These are phyloP conservation scores for Eristalinus aeneus DNA, from an alignment of 2,888 invertebrate genomes.

Conservation along the genomic window DNA sequence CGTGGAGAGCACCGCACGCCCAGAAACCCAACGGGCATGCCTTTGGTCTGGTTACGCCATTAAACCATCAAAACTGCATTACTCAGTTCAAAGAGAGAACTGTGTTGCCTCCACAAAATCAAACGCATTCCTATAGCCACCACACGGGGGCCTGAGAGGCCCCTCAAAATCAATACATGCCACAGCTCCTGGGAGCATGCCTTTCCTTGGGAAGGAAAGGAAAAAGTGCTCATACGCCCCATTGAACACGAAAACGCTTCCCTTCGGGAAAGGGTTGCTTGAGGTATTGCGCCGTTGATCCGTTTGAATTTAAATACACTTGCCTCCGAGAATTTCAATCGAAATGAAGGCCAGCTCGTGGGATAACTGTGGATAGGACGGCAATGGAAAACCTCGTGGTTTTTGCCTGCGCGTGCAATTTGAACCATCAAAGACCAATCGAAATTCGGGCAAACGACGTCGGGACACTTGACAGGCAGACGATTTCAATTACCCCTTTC, in stretches of 20 bases:
- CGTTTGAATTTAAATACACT: conserved; percentile 7
- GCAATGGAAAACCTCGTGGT: background rate
- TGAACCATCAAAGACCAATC: conserved; percentile 26
- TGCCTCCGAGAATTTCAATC: background rate
- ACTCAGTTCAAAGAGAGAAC: background rate
- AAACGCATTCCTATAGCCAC: background rate
- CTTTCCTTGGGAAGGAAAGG: background rate
- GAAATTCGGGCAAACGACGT: conserved; percentile 4
- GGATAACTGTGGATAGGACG: background rate
- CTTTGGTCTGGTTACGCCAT: background rate
- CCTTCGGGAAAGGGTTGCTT: background rate
- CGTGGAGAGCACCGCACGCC: no score
- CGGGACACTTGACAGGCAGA: conserved; percentile 26
- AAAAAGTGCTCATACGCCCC: conserved; percentile 34
- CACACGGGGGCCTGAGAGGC: background rate
- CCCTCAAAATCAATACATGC: background rate
- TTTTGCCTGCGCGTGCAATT: conserved; percentile 1
- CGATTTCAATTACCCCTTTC: conserved; percentile 29
- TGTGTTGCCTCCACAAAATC: background rate
- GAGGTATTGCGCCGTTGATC: background rate
- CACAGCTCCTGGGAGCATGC: background rate
- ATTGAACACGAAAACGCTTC: background rate
- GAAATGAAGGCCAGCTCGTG: background rate
- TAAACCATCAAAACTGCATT: background rate
- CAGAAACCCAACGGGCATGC: no score